These are phyloP conservation scores for Pungitius pungitius DNA, from an alignment of 2,113 vertebrate species.

Conservation along the genomic window DNA sequence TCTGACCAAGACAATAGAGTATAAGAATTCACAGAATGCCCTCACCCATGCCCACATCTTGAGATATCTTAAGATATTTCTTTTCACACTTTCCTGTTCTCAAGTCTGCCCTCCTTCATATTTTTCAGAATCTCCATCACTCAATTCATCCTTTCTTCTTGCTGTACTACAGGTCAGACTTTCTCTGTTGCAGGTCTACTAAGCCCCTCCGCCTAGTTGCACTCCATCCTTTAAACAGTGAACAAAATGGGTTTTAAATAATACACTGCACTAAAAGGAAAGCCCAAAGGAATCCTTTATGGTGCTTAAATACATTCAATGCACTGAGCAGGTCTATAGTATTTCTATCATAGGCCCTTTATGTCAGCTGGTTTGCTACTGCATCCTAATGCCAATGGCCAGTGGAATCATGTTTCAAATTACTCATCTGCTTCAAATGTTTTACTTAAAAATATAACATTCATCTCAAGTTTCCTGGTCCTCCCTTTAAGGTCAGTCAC, in stretches of 20 bases:
- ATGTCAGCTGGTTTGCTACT: neutral
- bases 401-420: neutral
- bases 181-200: constrained; percentile 14
- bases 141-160: neutral
- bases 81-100: neutral
- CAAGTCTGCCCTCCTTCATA: neutral
- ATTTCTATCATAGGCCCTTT: constrained; percentile 7
- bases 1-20: too few relatives aligned
- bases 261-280: neutral
- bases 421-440: neutral
- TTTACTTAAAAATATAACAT: neutral
- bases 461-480: neutral
- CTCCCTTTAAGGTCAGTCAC: constrained; percentile 4
- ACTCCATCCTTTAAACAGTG: neutral
- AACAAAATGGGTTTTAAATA: neutral
- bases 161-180: neutral
- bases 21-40: too few relatives aligned
- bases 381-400: neutral
- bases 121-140: neutral
- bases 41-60: too few relatives aligned
- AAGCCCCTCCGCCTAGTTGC: neutral
- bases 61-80: too few relatives aligned
- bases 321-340: neutral
- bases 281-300: too few relatives aligned
- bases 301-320: neutral